These are phyloP conservation scores for Drosophila sulfurigaster DNA, from an alignment of 1,140 invertebrate genomes.

Conservation along the genomic window DNA sequence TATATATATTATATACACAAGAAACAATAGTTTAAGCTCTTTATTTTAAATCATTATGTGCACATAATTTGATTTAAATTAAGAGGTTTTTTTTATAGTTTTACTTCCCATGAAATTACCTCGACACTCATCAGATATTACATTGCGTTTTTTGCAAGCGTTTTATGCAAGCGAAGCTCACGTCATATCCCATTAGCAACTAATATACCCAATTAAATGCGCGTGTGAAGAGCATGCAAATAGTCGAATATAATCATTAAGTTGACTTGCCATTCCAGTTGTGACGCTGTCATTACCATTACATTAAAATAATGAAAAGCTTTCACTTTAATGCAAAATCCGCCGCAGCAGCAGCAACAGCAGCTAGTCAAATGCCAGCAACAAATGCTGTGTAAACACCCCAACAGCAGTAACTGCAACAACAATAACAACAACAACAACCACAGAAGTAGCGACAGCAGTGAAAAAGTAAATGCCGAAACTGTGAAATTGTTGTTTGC, in stretches of 20 bases:
- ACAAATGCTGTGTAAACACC: slow-evolving; percentile 29
- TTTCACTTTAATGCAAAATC: slow-evolving; percentile 50
- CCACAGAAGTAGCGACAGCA: background rate
- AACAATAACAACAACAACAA: slow-evolving; percentile 7
- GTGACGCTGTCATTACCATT: slow-evolving; percentile 37
- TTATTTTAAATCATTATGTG: too few species aligned
- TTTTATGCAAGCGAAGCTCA: slow-evolving; percentile 2
- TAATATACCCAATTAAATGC: slow-evolving; percentile 9
- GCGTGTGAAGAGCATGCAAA: slow-evolving; percentile 10
- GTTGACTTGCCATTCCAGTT: slow-evolving; percentile 11
- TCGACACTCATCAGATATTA: background rate
- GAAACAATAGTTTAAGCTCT: too few species aligned
- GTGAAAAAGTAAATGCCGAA: background rate
- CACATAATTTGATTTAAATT: too few species aligned
- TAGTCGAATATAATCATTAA: slow-evolving; percentile 26
- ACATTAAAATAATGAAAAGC: slow-evolving; percentile 57
- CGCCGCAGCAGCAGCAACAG: background rate
- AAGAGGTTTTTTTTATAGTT: background rate
- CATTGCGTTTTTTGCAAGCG: background rate
- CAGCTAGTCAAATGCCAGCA: slow-evolving; percentile 37
- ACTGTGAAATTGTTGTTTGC: slow-evolving; percentile 23
- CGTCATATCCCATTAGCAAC: slow-evolving; percentile 3
- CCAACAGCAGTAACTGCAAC: background rate
- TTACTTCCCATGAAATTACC: too few species aligned
- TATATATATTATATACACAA: too few species aligned